A percentile compares a stretch with the other conserved stretches of the same genome.
These are phyloP conservation scores for Sebastiscus tertius DNA, from an alignment of 2,797 vertebrate genomes.

Conservation along the genomic window DNA sequence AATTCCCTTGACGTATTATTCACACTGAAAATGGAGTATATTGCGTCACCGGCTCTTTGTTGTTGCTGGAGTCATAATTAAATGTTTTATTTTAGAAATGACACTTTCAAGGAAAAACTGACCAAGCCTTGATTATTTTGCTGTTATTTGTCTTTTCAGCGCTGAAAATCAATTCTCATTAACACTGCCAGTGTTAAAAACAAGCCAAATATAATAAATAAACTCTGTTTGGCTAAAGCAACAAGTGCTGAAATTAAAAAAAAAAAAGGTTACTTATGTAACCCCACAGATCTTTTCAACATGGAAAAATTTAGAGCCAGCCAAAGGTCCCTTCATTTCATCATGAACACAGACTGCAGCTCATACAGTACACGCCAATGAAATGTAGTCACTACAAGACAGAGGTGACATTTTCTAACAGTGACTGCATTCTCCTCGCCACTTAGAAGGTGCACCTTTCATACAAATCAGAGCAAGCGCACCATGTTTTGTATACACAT, in stretches of 20 bases:
- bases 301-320: not conserved
- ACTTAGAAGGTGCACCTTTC: conserved; percentile 1
- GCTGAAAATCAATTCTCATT: conserved; percentile 13
- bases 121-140: not conserved
- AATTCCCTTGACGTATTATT: not conserved
- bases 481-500: conserved; percentile 5
- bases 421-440: not conserved
- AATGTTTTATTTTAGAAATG: not conserved
- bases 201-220: not conserved
- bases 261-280: not conserved
- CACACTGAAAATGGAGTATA: not conserved
- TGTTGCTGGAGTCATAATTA: not conserved
- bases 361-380: not conserved
- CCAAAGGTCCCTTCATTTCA: conserved; percentile 7
- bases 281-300: conserved; percentile 6
- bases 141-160: not conserved
- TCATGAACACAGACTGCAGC: not conserved
- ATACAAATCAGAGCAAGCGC: conserved; percentile 19
- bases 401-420: not conserved
- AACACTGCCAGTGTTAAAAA: not conserved
- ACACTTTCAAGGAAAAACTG: not conserved
- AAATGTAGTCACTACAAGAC: not conserved
- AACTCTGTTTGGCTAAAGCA: not conserved
- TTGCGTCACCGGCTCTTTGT: not conserved
- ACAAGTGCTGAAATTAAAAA: not conserved